Base-by-base conservation (phyloP, 2,113 vertebrate genomes). In the Nesoenas mayeri region DNA sequence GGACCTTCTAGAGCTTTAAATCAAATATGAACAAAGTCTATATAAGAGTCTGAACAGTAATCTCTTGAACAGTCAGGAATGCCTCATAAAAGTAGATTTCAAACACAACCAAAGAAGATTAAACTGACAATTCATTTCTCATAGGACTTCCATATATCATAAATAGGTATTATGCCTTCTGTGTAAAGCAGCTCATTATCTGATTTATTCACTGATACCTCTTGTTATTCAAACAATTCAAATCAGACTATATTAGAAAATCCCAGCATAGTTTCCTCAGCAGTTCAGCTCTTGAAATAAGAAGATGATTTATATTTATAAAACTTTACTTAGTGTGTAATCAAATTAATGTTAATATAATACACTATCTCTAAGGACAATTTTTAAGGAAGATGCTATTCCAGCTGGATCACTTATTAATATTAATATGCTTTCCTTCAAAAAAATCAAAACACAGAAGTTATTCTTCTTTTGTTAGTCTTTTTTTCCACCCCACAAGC, bases 81-180 rank as follows among this genome's bases (percentile, higher is more conserved):
- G 44, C 57, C 61, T 88, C n/a, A 89, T 66, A 44, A 89, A 94
- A 84, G 79, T 78, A 91, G 78, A 92, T 89, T 93, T 83, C 84
- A 91, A 91, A 92, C 48, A 85, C 81, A 94, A 77, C 47, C 85
- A 92, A 93, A 92, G 71, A 86, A 96, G 89, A 95, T 96, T 93
- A 96, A 94, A 66, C 47, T 34, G 62, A 74, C 48, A 89, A 83
- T 83, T 94, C 34, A 47, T 67, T 67, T 89, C 84, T 92, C 87
- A 38, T 62, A 89, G 78, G 74, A 82, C 66, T 92, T 88, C 78
- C 47, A 69, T 56, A 92, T 47, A 88, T 88, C 66, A 92, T 62
- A 95, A 95, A 93, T 26, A 75, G 50, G 62, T 81, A 92, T 89
- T 88, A 83, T 85, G 77, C 32, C 58, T 88, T 83, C 89, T 87